Conservation (phyloP, 2,113 vertebrate species). For the Heterotilapia buettikoferi region DNA sequence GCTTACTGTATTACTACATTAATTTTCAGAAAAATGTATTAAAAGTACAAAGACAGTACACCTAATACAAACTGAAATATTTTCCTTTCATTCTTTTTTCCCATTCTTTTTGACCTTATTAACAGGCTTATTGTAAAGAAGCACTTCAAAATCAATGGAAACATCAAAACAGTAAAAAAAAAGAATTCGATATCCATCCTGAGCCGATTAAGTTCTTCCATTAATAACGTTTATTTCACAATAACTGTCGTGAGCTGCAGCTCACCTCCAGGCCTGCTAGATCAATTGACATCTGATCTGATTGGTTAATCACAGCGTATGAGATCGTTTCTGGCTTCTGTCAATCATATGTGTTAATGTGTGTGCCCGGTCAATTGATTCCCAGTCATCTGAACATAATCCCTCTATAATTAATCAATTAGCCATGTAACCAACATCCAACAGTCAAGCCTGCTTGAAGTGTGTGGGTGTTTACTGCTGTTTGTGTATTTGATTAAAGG, state of each 20-base stretch:
- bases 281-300: constrained; percentile 45
- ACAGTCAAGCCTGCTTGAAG: background rate
- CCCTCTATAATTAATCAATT: constrained; percentile 64
- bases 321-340: constrained; percentile 21
- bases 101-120: background rate
- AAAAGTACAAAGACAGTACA: background rate
- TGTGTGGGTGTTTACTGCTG: background rate
- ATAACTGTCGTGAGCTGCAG: constrained; percentile 2
- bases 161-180: background rate
- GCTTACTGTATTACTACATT: background rate
- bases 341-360: constrained; percentile 51
- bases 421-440: constrained; percentile 48
- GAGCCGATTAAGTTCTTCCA: background rate
- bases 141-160: constrained; percentile 16
- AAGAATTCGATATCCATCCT: background rate
- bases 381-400: constrained; percentile 62
- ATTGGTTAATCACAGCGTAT: constrained; percentile 37
- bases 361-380: constrained; percentile 53
- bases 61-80: background rate
- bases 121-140: background rate
- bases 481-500: constrained; percentile 14
- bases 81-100: background rate
- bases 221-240: constrained; percentile 13
- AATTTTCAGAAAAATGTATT: background rate
- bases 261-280: background rate